A percentile compares a stretch with the other conserved stretches of the same genome.
Evolutionary conservation across 2,113 vertebrate species (phyloP).

Genomic region (Piaya cayana): DNA sequence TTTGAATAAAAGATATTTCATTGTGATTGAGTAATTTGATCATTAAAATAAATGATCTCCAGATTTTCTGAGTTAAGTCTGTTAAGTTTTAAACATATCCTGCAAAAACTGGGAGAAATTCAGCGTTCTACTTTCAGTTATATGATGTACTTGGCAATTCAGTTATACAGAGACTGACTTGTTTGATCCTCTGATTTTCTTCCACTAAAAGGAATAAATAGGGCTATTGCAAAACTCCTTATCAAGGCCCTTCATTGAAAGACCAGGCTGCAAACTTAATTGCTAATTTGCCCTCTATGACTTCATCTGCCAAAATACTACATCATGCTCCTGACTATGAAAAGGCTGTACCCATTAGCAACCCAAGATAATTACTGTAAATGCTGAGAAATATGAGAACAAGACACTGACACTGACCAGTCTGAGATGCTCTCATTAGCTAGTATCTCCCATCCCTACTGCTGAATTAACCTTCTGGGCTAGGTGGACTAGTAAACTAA

Average conservation of each 20-base stretch:
- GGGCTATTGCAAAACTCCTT: background rate
- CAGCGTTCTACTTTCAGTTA: slow-evolving; percentile 31
- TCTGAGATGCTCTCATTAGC: background rate
- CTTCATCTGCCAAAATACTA: background rate
- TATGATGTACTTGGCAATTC: slow-evolving; percentile 22
- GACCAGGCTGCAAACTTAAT: background rate
- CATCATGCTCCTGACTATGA: background rate
- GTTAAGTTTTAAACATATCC: slow-evolving; percentile 37
- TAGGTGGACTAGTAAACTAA: background rate
- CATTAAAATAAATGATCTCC: slow-evolving; percentile 10
- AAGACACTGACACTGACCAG: background rate
- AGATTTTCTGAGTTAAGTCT: slow-evolving; percentile 60
- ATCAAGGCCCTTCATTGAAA: background rate
- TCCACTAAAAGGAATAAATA: background rate
- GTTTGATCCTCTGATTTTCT: background rate
- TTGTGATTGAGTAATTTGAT: slow-evolving; percentile 45
- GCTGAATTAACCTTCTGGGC: background rate
- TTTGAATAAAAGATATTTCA: slow-evolving; percentile 27
- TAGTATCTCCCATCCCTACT: background rate
- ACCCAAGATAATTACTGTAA: background rate
- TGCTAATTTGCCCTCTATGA: background rate
- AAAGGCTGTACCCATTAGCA: background rate
- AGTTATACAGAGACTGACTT: background rate
- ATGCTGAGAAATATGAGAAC: background rate
- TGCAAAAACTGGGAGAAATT: slow-evolving; percentile 17